Evolutionary conservation across 2,888 invertebrate species (phyloP).

Genomic region (Malachius bipustulatus): DNA sequence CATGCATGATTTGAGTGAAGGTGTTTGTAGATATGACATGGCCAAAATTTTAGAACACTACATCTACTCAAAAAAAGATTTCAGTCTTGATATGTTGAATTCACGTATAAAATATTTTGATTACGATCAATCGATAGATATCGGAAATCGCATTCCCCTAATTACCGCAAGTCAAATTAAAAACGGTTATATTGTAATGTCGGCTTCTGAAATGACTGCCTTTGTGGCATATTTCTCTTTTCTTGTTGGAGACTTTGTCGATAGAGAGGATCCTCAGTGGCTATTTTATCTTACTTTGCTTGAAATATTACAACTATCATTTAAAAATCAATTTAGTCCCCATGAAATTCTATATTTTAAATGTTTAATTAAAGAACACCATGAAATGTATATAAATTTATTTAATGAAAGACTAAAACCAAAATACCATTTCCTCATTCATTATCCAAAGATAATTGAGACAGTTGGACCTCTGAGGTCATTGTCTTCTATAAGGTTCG

Average conservation of each 20-base stretch:
- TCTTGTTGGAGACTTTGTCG: slow-evolving; percentile 17
- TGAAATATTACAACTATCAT: slow-evolving; percentile 14
- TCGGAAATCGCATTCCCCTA: slow-evolving; percentile 11
- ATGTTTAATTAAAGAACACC: slow-evolving; percentile 16
- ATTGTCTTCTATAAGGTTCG: no score
- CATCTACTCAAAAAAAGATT: slow-evolving; percentile 11
- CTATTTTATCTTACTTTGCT: slow-evolving; percentile 12
- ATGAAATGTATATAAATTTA: slow-evolving; percentile 12
- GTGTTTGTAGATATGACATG: slow-evolving; percentile 17
- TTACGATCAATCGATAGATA: slow-evolving; percentile 4
- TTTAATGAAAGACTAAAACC: slow-evolving; percentile 15
- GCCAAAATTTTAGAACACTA: slow-evolving; percentile 11
- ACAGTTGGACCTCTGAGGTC: slow-evolving; percentile 16
- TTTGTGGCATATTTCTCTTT: slow-evolving; percentile 19
- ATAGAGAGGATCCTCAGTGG: slow-evolving; percentile 4
- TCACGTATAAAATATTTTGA: slow-evolving; percentile 12
- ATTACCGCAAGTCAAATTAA: slow-evolving; percentile 16
- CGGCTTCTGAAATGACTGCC: slow-evolving; percentile 21
- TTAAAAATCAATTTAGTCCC: slow-evolving; percentile 8
- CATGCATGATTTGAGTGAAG: slow-evolving; percentile 18
- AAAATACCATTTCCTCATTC: slow-evolving; percentile 19
- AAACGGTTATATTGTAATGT: slow-evolving; percentile 16
- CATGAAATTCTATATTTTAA: slow-evolving; percentile 10
- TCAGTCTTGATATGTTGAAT: slow-evolving; percentile 13
- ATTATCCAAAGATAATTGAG: slow-evolving; percentile 17